A percentile compares a stretch with the other conserved stretches of the same genome.
phyloP scores from a whole-genome alignment of 2,888 invertebrate species.

The Cryptocheilus praepositus region DNA sequence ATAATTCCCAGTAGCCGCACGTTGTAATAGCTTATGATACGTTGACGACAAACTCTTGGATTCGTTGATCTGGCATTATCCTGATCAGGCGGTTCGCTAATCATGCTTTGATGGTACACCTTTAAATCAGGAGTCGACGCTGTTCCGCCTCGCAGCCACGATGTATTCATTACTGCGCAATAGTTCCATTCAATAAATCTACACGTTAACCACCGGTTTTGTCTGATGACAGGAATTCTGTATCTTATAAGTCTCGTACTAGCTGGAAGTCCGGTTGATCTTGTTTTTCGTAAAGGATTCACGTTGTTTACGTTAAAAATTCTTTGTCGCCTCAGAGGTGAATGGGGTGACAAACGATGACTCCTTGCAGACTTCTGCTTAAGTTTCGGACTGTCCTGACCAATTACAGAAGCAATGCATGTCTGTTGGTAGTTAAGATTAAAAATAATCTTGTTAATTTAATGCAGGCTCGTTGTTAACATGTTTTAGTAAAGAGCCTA shows the following conservation, averaged over 20 bases:
- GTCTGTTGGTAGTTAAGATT: too few species aligned
- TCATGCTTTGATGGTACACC: constrained; percentile 29
- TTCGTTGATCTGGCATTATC: neutral
- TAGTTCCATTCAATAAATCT: neutral
- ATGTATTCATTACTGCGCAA: constrained; percentile 28
- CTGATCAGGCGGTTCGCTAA: neutral
- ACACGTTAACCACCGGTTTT: too few species aligned
- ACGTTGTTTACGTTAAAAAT: constrained; percentile 23
- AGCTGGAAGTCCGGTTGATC: constrained; percentile 42
- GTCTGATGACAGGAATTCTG: constrained; percentile 1
- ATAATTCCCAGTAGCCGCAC: constrained; percentile 39
- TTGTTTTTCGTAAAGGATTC: constrained; percentile 42
- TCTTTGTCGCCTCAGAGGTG: constrained; percentile 33
- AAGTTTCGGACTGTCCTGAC: constrained; percentile 31
- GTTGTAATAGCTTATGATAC: constrained; percentile 32
- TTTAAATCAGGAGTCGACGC: constrained; percentile 50
- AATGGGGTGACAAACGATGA: constrained; percentile 38
- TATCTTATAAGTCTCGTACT: constrained; percentile 24
- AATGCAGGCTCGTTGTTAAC: too few species aligned
- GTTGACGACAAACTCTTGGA: neutral
- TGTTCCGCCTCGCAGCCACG: constrained; percentile 39
- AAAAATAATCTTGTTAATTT: too few species aligned
- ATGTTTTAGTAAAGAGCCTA: too few species aligned
- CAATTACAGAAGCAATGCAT: constrained; percentile 24
- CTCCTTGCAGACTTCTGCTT: constrained; percentile 44